Percentiles rank a stretch among this genome's conserved stretches.
Evolutionary conservation across 2,113 vertebrate genomes (phyloP).

Genomic region (Beaufortia kweichowensis): DNA sequence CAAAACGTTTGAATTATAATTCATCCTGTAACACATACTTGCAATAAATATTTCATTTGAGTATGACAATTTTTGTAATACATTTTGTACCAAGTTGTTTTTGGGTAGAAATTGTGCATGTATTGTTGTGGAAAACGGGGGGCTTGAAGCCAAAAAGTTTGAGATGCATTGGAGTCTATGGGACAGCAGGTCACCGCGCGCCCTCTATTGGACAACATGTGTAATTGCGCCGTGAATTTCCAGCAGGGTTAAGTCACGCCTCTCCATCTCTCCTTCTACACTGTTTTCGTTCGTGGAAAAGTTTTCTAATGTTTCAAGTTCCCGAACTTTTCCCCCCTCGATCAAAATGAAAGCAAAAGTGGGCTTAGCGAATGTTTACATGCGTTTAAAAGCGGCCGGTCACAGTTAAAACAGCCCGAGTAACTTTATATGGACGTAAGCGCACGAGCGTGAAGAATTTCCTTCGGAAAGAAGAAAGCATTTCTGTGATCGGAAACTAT

Average conservation of each 20-base stretch:
- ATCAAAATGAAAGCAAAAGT: slow-evolving; percentile 11
- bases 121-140: too few species aligned
- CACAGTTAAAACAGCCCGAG: neutral
- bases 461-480: slow-evolving; percentile 2
- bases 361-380: neutral
- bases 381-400: neutral
- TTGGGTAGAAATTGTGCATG: too few species aligned
- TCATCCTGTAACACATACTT: slow-evolving; percentile 7
- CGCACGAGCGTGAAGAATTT: slow-evolving; percentile 5
- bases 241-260: slow-evolving; percentile 36
- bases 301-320: slow-evolving; percentile 5
- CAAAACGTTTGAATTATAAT: neutral
- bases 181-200: neutral
- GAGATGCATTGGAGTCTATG: too few species aligned
- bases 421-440: neutral
- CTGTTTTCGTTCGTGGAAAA: slow-evolving; percentile 47
- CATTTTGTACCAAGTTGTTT: too few species aligned
- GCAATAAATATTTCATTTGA: slow-evolving; percentile 22
- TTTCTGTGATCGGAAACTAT: neutral
- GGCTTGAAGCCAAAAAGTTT: too few species aligned
- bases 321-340: neutral
- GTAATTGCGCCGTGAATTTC: neutral
- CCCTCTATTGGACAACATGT: neutral
- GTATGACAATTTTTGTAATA: neutral
- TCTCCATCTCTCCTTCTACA: slow-evolving; percentile 36